These are phyloP conservation scores for Homarus gammarus DNA, from an alignment of 2,888 invertebrate genomes.

Conservation along the genomic window DNA sequence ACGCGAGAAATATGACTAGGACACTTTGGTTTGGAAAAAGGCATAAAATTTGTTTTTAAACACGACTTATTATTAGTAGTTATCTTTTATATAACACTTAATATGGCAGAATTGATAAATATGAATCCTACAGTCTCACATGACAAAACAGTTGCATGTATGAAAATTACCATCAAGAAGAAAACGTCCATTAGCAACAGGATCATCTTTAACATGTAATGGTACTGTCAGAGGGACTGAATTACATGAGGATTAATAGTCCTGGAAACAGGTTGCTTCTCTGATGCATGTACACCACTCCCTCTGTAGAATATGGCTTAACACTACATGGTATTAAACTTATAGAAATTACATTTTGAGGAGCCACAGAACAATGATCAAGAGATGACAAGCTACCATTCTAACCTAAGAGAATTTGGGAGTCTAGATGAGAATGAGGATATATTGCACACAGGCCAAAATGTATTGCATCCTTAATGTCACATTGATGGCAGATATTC, in stretches of 20 bases:
- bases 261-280: constrained; percentile 59
- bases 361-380: constrained; percentile 73
- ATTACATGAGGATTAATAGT: constrained; percentile 65
- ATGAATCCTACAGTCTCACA: constrained; percentile 73
- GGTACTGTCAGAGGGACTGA: constrained; percentile 68
- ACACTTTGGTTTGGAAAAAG: constrained; percentile 75
- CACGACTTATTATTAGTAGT: constrained; percentile 72
- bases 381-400: constrained; percentile 71
- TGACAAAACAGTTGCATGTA: constrained; percentile 74
- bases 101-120: constrained; percentile 74
- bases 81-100: constrained; percentile 73
- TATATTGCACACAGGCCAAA: constrained; percentile 75
- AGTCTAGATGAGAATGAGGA: constrained; percentile 70
- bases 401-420: constrained; percentile 69
- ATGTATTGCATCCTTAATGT: constrained; percentile 74
- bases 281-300: constrained; percentile 70
- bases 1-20: constrained; percentile 72
- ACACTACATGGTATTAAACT: constrained; percentile 65
- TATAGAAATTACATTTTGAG: constrained; percentile 71
- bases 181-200: constrained; percentile 72
- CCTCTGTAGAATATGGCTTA: constrained; percentile 71
- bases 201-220: constrained; percentile 72
- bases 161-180: constrained; percentile 73
- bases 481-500: constrained; percentile 70
- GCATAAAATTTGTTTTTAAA: constrained; percentile 72